A percentile compares a stretch with the other conserved stretches of the same genome.
These are phyloP conservation scores for Pseudeuparius sepicola DNA, from an alignment of 2,888 invertebrate genomes.

Conservation along the genomic window DNA sequence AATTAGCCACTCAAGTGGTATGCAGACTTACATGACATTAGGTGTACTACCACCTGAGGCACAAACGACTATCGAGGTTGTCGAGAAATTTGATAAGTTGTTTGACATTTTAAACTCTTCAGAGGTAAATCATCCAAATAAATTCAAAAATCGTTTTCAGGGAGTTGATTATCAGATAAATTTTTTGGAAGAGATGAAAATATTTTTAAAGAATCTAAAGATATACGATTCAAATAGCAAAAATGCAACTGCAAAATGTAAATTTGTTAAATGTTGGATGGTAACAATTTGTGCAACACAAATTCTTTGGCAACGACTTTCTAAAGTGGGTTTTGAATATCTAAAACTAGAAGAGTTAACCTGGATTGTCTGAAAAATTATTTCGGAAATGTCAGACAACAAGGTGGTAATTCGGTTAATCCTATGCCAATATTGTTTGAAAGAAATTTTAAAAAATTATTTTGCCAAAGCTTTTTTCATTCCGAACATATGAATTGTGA, in stretches of 20 bases:
- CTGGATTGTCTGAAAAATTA: too few species aligned
- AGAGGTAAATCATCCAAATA: slow-evolving; percentile 3
- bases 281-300: slow-evolving; percentile 10
- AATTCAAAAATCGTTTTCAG: slow-evolving; percentile 10
- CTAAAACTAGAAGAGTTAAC: slow-evolving; percentile 5
- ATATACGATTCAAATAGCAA: slow-evolving; percentile 7
- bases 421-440: slow-evolving; percentile 9
- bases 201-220: slow-evolving; percentile 8
- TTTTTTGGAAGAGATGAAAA: slow-evolving; percentile 7
- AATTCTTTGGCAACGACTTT: slow-evolving; percentile 9
- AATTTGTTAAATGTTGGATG: slow-evolving; percentile 11
- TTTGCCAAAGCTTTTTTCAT: slow-evolving; percentile 11
- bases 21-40: slow-evolving; percentile 14
- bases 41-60: slow-evolving; percentile 12
- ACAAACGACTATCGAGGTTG: slow-evolving; percentile 11
- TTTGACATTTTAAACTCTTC: slow-evolving; percentile 14
- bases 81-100: slow-evolving; percentile 14
- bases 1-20: too few species aligned
- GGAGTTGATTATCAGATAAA: slow-evolving; percentile 7
- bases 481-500: slow-evolving; percentile 11
- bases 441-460: slow-evolving; percentile 9
- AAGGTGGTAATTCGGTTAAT: too few species aligned
- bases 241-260: slow-evolving; percentile 5
- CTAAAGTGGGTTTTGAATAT: slow-evolving; percentile 11
- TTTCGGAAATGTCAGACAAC: slow-evolving; percentile 5